These are phyloP conservation scores for Scaptodrosophila lebanonensis DNA, from an alignment of 1,140 invertebrate species.

Conservation along the genomic window DNA sequence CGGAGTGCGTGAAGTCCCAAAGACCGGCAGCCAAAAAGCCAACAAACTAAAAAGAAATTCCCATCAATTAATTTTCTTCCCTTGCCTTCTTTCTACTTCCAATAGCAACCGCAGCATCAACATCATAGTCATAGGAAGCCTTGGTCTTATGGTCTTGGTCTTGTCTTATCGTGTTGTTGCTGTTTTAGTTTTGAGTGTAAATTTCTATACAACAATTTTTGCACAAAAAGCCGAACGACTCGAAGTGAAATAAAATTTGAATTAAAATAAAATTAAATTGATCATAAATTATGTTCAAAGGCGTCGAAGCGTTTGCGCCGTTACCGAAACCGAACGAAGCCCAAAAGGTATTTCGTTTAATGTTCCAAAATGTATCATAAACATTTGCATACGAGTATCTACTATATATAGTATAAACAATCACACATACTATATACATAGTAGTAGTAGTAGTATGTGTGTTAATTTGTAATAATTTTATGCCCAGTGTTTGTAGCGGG, in stretches of 20 bases:
- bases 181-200: slow-evolving; percentile 19
- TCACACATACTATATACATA: too few relatives aligned
- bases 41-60: slow-evolving; percentile 61
- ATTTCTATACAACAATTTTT: slow-evolving; percentile 50
- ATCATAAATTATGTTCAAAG: slow-evolving; percentile 71
- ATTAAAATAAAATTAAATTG: slow-evolving; percentile 71
- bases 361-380: slow-evolving; percentile 6
- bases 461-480: slow-evolving; percentile 29
- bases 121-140: too few relatives aligned
- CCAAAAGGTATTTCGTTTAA: too few relatives aligned
- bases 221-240: slow-evolving; percentile 18
- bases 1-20: too few relatives aligned
- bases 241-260: slow-evolving; percentile 58
- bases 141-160: too few relatives aligned
- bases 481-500: slow-evolving; percentile 7
- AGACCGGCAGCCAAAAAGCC: slow-evolving; percentile 49
- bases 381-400: too few relatives aligned
- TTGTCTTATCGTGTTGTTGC: slow-evolving; percentile 5
- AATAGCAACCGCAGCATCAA: too few relatives aligned
- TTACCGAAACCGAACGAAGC: neutral
- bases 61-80: slow-evolving; percentile 62
- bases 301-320: slow-evolving; percentile 42
- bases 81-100: slow-evolving; percentile 19
- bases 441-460: too few relatives aligned
- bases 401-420: too few relatives aligned